Conservation (phyloP, 2,888 invertebrate species). For the Galerucella nymphaeae region DNA sequence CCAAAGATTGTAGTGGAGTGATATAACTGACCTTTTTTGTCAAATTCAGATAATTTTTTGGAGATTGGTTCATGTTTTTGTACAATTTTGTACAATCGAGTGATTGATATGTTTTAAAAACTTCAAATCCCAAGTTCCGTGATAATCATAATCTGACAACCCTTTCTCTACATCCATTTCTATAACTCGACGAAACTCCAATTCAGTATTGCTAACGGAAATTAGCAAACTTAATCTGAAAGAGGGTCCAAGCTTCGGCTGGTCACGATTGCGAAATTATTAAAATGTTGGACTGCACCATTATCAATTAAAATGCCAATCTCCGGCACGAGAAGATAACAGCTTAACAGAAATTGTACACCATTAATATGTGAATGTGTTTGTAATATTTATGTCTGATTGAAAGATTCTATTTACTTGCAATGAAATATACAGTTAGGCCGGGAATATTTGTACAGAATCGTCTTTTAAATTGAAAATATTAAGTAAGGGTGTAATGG, state of each 20-base stretch:
- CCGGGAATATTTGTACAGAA: neutral
- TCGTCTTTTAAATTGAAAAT: too few relatives aligned
- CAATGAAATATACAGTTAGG: slow-evolving; percentile 6
- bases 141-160: neutral
- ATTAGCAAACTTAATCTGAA: slow-evolving; percentile 47
- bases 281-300: slow-evolving; percentile 45
- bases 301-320: slow-evolving; percentile 57
- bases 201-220: slow-evolving; percentile 43
- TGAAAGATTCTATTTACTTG: slow-evolving; percentile 2
- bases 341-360: slow-evolving; percentile 38
- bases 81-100: too few relatives aligned
- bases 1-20: neutral
- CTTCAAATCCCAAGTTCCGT: neutral
- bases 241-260: slow-evolving; percentile 43
- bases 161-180: neutral
- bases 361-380: slow-evolving; percentile 25
- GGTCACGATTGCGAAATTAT: slow-evolving; percentile 46
- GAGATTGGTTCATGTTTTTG: too few relatives aligned
- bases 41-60: too few relatives aligned
- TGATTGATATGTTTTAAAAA: neutral
- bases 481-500: too few relatives aligned
- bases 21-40: neutral
- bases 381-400: slow-evolving; percentile 27
- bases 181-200: slow-evolving; percentile 15
- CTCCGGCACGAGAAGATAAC: slow-evolving; percentile 50